These are phyloP conservation scores for Pollenia amentaria DNA, from an alignment of 2,888 invertebrate species.

Conservation along the genomic window DNA sequence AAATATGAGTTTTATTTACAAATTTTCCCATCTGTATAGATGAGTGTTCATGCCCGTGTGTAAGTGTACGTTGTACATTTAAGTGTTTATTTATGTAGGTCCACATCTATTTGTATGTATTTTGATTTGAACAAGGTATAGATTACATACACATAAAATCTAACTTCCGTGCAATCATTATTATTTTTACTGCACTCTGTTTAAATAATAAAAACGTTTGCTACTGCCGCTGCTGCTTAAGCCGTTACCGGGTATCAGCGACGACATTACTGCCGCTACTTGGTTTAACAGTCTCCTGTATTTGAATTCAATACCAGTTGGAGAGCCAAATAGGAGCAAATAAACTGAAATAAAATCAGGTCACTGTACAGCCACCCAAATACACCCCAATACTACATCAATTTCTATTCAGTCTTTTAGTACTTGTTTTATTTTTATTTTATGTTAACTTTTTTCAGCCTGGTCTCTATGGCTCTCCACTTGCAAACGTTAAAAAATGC, in stretches of 20 bases:
- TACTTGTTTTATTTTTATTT: conserved; percentile 24
- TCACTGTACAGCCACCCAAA: conserved; percentile 50
- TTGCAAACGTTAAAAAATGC: conserved; percentile 37
- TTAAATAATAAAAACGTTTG: conserved; percentile 43
- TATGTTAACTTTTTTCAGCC: conserved; percentile 12
- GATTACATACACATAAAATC: conserved; percentile 30
- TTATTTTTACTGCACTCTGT: conserved; percentile 16
- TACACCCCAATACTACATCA: conserved; percentile 28
- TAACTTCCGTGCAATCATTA: conserved; percentile 45
- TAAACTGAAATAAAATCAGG: conserved; percentile 48
- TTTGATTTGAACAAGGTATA: not conserved
- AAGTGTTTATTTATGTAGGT: not conserved
- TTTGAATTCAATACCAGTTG: conserved; percentile 41
- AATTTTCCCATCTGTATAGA: conserved; percentile 29
- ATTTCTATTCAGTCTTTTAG: conserved; percentile 38
- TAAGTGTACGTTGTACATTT: not conserved
- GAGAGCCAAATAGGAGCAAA: not conserved
- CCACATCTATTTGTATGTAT: conserved; percentile 21
- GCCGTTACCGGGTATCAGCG: not conserved
- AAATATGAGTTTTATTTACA: conserved; percentile 35
- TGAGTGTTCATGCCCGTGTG: not conserved
- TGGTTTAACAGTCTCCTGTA: conserved; percentile 20
- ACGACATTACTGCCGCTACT: not conserved
- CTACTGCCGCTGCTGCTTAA: not conserved
- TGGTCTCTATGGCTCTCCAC: not conserved